Evolutionary conservation across 2,113 vertebrate genomes (phyloP), one percentile per base, ranked within the genome.

Genomic region (Erinaceus europaeus): DNA sequence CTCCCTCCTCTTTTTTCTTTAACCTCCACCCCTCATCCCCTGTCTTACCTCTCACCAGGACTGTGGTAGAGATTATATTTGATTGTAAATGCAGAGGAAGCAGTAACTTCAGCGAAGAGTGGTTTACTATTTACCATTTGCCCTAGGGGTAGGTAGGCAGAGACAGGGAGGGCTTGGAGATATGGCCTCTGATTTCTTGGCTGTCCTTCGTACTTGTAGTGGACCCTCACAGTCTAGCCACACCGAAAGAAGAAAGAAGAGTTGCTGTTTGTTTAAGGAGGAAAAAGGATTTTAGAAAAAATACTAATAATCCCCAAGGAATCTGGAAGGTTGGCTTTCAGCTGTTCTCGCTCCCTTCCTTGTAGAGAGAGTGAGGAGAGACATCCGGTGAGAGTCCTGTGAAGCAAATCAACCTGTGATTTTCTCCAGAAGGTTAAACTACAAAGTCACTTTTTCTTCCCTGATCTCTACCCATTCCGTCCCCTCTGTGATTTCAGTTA

Each of bases 391-490:
- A 50, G 17, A 78, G 9, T n/a, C 17, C 12, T 34, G 2, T 10
- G 8, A 6, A 65, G 12, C 6, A 10, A 73, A 18, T 29, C 0
- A 34, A 27, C 14, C 2, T 15, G 5, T 0, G 13, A 13, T 67
- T 1, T 0, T 15, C 12, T 9, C n/a, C 10, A 12, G 62, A 29
- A n/a, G 18, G 21, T 44, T 36, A 44, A n/a, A 14, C n/a, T 20
- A 15, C 11, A 17, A 87, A 14, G 3, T 3, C 15, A 4, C 42
- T 1, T 4, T 1, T 64, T 20, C 7, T 34, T 11, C 21, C 3
- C 8, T 10, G n/a, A 6, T 3, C 2, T 3, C 29, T 11, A 1
- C 1, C 15, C 6, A 1, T n/a, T n/a, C n/a, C n/a, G 23, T 27
- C 9, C 64, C 23, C 40, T n/a, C 9, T 34, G 34, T 42, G 53